Percentiles rank a stretch among this genome's conserved stretches.
Conservation (phyloP, 2,888 invertebrate genomes). For the Drosophila incognita region DNA sequence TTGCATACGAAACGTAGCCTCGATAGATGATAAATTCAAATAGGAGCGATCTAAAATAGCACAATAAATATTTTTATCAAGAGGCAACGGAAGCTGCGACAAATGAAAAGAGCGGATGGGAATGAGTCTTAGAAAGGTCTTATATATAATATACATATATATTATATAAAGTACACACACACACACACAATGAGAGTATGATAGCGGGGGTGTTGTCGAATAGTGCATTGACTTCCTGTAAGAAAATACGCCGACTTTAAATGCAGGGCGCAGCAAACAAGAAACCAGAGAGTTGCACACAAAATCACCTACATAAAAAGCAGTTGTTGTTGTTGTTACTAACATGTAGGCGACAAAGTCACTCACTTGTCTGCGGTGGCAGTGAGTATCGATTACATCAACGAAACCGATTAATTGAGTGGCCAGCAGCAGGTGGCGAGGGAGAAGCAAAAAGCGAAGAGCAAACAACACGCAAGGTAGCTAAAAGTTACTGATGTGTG, state of each 20-base stretch:
- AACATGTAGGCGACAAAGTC: slow-evolving; percentile 55
- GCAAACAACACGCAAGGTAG: slow-evolving; percentile 1
- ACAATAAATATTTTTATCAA: slow-evolving; percentile 33
- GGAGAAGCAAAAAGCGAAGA: neutral
- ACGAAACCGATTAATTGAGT: slow-evolving; percentile 43
- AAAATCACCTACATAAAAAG: slow-evolving; percentile 67
- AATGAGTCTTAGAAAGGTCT: slow-evolving; percentile 25
- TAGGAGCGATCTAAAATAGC: slow-evolving; percentile 3
- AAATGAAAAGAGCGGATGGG: slow-evolving; percentile 16
- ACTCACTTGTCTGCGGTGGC: slow-evolving; percentile 37
- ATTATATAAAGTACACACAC: slow-evolving; percentile 27
- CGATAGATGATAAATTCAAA: slow-evolving; percentile 13
- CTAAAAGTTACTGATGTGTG: slow-evolving; percentile 37
- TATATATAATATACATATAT: slow-evolving; percentile 1
- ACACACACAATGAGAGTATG: slow-evolving; percentile 9
- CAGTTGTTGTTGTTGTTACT: slow-evolving; percentile 11
- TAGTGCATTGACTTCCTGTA: slow-evolving; percentile 71
- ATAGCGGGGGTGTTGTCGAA: slow-evolving; percentile 1
- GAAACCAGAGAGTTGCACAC: slow-evolving; percentile 30
- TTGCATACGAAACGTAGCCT: slow-evolving; percentile 46
- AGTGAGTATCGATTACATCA: slow-evolving; percentile 66
- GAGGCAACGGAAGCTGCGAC: slow-evolving; percentile 48
- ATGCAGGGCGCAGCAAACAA: slow-evolving; percentile 19
- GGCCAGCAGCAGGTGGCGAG: slow-evolving; percentile 1
- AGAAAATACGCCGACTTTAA: slow-evolving; percentile 19